Evolutionary conservation across 2,888 invertebrate genomes (phyloP), one percentile per base, ranked within the genome.

Genomic region (Bimastos eiseni): DNA sequence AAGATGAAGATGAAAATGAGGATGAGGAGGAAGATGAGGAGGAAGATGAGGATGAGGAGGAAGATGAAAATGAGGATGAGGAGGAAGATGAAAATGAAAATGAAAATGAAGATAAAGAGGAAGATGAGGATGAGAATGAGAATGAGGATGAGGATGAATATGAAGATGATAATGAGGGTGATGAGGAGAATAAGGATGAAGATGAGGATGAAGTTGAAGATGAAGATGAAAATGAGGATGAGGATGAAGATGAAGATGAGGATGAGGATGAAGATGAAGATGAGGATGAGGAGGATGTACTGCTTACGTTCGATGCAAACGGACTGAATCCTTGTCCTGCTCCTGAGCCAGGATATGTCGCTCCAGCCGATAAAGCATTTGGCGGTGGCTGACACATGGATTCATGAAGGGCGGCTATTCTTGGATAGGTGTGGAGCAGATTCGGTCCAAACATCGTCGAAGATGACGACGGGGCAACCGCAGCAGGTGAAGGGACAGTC

Each of bases 371-470:
- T 70, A n/a, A n/a, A 8, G 70, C 70, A 70, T 30, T 70, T 70
- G 70, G 70, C 30, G 70, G 70, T 70, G 70, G 70, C 8, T 41
- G 41, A 8, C 70, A 70, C 70, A 70, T 70, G 30, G 70, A 70
- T n/a, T 70, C 70, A n/a, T 70, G 70, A n/a, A 70, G 70, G 70
- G 70, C 70, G 17, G 30, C 70, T 70, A 70, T 70, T n/a, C 70
- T 70, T n/a, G 70, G 70, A 70, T 70, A 70, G 70, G 70, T n/a
- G 17, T 70, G 70, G 8, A 70, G 30, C 30, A 70, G 70, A n/a
- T 70, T 70, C 70, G 70, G 70, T n/a, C 70, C 70, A 70, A 70
- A 70, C 70, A 70, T 70, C n/a, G 70, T 70, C 30, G 70, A 70
- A n/a, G n/a, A n/a, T n/a, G 49, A 49, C 24, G 49, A 24, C 21